These are phyloP conservation scores for Agelastica alni DNA, from an alignment of 2,888 invertebrate genomes.

Conservation along the genomic window DNA sequence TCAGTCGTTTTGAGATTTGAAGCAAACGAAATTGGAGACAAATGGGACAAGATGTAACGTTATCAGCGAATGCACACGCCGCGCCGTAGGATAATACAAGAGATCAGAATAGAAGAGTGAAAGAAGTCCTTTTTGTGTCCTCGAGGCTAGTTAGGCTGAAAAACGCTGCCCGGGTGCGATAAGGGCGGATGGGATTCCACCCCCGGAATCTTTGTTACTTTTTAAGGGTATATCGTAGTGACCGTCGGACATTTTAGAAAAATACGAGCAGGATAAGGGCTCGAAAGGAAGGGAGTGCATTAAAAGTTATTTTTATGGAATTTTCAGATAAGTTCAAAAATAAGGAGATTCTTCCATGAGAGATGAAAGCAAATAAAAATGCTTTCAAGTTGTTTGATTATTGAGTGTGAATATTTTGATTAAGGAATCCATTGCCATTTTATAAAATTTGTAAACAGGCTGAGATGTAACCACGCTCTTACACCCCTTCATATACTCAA, in stretches of 20 bases:
- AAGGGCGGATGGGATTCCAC: constrained; percentile 48
- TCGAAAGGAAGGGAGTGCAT: not conserved
- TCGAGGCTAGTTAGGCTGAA: constrained; percentile 49
- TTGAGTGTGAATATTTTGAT: too few relatives aligned
- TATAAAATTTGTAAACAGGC: too few relatives aligned
- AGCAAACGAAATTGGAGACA: constrained; percentile 12
- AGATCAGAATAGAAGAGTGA: constrained; percentile 53
- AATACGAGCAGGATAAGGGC: constrained; percentile 22
- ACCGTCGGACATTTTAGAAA: constrained; percentile 26
- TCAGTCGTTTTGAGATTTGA: constrained; percentile 16
- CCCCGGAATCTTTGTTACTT: constrained; percentile 32
- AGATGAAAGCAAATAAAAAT: too few relatives aligned
- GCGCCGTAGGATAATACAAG: constrained; percentile 53
- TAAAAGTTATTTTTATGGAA: constrained; percentile 2
- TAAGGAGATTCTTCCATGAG: too few relatives aligned
- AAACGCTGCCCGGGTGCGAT: constrained; percentile 53
- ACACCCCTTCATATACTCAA: too few relatives aligned
- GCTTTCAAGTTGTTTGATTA: too few relatives aligned
- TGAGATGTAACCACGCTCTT: too few relatives aligned
- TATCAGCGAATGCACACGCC: constrained; percentile 48
- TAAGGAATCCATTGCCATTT: too few relatives aligned
- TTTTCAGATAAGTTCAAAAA: too few relatives aligned
- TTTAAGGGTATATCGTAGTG: constrained; percentile 41
- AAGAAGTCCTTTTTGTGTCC: constrained; percentile 43
- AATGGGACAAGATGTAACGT: constrained; percentile 28